Conservation (phyloP, 2,888 invertebrate species). For the Saturnia pavonia region DNA sequence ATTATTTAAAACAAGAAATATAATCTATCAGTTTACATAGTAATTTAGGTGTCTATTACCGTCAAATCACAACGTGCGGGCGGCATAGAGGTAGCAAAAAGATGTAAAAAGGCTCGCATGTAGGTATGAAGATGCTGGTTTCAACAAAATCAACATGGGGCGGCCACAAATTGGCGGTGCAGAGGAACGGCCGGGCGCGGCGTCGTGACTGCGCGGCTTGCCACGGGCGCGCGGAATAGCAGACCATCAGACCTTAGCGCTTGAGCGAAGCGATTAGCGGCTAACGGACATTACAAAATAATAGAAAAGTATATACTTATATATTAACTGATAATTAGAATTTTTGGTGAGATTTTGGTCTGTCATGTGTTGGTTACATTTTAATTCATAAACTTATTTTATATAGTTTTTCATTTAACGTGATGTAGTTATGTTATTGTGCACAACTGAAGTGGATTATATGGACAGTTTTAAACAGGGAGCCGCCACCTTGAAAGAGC, state of each 20-base stretch:
- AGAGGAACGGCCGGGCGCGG: conserved; percentile 64
- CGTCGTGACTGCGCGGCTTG: conserved; percentile 73
- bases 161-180: conserved; percentile 80
- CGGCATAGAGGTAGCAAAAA: conserved; percentile 53
- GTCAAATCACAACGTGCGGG: conserved; percentile 38
- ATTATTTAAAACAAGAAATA: conserved; percentile 4
- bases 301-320: not conserved
- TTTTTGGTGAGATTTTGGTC: no score
- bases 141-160: conserved; percentile 81
- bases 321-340: not conserved
- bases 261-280: conserved; percentile 8
- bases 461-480: no score
- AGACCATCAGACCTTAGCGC: conserved; percentile 25
- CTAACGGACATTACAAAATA: not conserved
- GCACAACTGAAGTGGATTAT: no score
- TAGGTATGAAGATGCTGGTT: conserved; percentile 76
- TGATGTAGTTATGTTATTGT: no score
- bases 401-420: no score
- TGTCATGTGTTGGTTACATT: no score
- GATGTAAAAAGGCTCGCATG: conserved; percentile 60
- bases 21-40: not conserved
- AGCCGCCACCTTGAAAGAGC: no score
- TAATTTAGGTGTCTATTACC: conserved; percentile 26
- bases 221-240: conserved; percentile 55
- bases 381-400: no score